These are phyloP conservation scores for Morphnarchus princeps DNA, from an alignment of 2,113 vertebrate genomes.

Conservation along the genomic window DNA sequence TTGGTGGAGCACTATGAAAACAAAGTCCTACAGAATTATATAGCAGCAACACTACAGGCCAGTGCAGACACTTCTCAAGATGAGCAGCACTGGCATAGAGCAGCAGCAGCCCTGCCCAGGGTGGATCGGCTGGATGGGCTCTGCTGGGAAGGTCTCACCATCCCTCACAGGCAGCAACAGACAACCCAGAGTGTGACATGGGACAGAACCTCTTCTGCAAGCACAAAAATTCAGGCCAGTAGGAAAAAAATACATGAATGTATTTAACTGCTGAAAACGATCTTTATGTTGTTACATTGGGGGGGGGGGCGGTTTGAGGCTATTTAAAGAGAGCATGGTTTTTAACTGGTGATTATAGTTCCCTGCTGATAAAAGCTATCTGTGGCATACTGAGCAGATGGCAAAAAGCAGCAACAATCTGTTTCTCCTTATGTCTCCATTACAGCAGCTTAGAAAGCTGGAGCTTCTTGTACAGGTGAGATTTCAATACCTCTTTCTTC, in stretches of 20 bases:
- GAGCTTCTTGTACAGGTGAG: background rate
- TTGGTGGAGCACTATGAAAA: background rate
- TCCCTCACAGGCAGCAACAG: background rate
- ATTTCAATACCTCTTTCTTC: background rate
- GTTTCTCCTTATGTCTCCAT: background rate
- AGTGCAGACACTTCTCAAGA: background rate
- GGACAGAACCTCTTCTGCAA: background rate
- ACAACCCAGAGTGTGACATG: background rate
- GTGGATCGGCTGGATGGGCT: background rate
- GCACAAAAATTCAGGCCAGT: background rate
- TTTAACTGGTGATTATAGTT: constrained; percentile 23
- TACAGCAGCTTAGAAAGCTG: background rate
- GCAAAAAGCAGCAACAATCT: background rate
- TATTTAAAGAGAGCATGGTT: background rate
- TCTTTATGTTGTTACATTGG: background rate
- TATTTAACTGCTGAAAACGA: background rate
- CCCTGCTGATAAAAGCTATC: background rate
- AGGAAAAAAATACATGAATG: background rate
- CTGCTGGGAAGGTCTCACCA: background rate
- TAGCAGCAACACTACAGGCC: background rate
- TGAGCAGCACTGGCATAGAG: background rate
- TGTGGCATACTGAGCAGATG: background rate
- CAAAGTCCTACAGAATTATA: background rate
- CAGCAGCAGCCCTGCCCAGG: background rate
- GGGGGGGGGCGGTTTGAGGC: too few relatives aligned